Base-by-base conservation (phyloP, 2,797 vertebrate genomes). In the Mormyrops attenuatus region DNA sequence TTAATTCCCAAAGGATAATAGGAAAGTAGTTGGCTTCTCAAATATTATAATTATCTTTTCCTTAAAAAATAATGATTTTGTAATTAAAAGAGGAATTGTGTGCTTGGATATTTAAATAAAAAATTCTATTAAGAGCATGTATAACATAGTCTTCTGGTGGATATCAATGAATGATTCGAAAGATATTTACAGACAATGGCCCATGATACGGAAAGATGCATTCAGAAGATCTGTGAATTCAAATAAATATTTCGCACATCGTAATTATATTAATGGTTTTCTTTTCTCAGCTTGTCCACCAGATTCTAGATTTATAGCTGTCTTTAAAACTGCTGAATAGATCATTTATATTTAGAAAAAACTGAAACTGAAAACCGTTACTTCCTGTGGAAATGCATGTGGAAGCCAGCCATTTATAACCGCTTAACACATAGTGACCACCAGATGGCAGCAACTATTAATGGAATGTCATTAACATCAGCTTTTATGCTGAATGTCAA, bases 361-460 rank as follows among this genome's bases (percentile, higher is more conserved):
- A 66, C 60, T 11, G 9, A 13, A 66, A 4, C 63, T 13, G 63
- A 30, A 66, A 66, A 13, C 26, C 26, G 11, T 66, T 30, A 13
- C 60, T 30, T 30, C 13, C 66, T 38, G 13, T 34, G 30, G 30
- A 80, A 80, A 77, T 17, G 20, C 73, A n/a, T 8, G 41, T 11
- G 77, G 20, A 82, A 22, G 22, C 38, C 38, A 80, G 38, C 44
- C 38, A 47, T 82, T 82, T 47, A 22, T 47, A 82, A 47, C 8
- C 38, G 0, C 17, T 44, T 44, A 47, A 82, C 30, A 38, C 69
- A 73, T 7, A 38, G 6, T 73, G 34, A 73, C 77, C 77, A 82
- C 77, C 6, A 82, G 77, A 82, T 82, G 77, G 77, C 77, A 82
- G 77, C 77, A 82, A 82, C 7, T 82, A 82, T 82, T 82, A 73